Percentiles rank a stretch among this genome's conserved stretches.
Evolutionary conservation across 2,888 invertebrate genomes (phyloP).

Genomic region (Eudasyphora cyanicolor): DNA sequence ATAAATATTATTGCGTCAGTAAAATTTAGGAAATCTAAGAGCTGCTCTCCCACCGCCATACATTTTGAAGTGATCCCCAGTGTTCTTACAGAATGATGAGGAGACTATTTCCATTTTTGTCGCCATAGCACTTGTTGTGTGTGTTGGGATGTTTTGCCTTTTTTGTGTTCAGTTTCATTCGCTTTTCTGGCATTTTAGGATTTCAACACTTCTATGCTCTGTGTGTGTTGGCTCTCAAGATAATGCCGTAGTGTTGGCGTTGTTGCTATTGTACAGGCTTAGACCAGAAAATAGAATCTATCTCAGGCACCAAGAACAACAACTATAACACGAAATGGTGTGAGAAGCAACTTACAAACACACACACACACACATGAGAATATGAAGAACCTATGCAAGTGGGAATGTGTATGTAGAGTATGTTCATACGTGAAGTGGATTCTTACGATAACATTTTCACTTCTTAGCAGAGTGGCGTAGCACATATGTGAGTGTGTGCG

Average conservation of each 20-base stretch:
- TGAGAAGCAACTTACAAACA: background rate
- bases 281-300: constrained; percentile 22
- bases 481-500: constrained; percentile 13
- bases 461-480: constrained; percentile 27
- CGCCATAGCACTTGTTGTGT: background rate
- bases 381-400: no score
- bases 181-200: constrained; percentile 55
- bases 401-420: background rate
- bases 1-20: no score
- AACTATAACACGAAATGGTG: no score
- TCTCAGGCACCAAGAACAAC: background rate
- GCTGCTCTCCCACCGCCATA: no score
- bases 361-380: no score
- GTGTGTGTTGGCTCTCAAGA: constrained; percentile 10
- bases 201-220: constrained; percentile 51
- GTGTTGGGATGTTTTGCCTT: constrained; percentile 5
- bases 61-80: background rate
- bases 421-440: constrained; percentile 52
- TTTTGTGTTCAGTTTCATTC: background rate
- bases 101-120: background rate
- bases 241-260: background rate
- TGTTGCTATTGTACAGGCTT: background rate
- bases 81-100: background rate
- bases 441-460: constrained; percentile 57
- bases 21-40: no score